phyloP scores from a whole-genome alignment of 1,140 invertebrate genomes.

The Heliconius hewitsoni region DNA sequence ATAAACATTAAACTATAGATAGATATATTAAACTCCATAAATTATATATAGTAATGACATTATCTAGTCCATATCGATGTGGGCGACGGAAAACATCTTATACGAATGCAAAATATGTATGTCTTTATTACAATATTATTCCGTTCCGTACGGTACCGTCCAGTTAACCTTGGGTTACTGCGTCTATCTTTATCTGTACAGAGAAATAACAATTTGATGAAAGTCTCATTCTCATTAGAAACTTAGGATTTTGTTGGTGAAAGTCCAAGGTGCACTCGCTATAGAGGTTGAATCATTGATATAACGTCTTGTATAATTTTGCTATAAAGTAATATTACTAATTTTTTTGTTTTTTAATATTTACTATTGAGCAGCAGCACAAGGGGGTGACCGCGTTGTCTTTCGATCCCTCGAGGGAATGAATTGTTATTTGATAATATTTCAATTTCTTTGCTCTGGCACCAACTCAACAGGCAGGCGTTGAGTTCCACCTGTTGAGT shows the following conservation, averaged over 20 bases:
- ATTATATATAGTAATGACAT: constrained; percentile 6
- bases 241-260: neutral
- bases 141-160: constrained; percentile 24
- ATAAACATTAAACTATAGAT: neutral
- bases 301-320: neutral
- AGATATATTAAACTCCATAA: neutral
- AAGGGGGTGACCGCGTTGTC: too few species aligned
- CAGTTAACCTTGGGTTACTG: constrained; percentile 23
- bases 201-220: constrained; percentile 10
- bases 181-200: constrained; percentile 13
- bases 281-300: neutral
- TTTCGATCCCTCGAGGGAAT: too few species aligned
- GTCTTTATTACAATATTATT: constrained; percentile 27
- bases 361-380: too few species aligned
- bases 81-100: constrained; percentile 31
- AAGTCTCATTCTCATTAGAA: constrained; percentile 14
- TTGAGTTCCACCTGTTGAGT: too few species aligned
- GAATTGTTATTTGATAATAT: too few species aligned
- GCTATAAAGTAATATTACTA: too few species aligned
- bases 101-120: constrained; percentile 30
- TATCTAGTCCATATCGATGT: neutral
- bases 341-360: too few species aligned
- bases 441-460: too few species aligned
- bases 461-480: too few species aligned
- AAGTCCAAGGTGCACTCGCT: neutral